Conservation (phyloP, 23 tunicate species). For the Botrylloides violaceus region DNA sequence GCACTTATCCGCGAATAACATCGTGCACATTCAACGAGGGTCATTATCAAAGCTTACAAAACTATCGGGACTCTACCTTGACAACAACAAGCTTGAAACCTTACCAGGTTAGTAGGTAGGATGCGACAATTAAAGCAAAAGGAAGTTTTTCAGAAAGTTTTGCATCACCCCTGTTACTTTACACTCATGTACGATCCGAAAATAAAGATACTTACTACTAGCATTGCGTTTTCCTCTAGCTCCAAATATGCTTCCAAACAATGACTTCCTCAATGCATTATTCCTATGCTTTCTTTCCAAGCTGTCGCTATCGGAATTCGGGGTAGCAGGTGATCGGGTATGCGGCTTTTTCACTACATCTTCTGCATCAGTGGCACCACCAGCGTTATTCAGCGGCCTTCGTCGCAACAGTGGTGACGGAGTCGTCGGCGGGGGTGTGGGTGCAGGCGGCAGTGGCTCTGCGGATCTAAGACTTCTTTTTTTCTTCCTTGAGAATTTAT, state of each 20-base stretch:
- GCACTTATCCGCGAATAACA: constrained; percentile 38
- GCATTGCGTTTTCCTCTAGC: neutral
- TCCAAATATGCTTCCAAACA: no score
- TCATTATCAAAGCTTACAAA: constrained; percentile 23
- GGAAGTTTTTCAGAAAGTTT: no score
- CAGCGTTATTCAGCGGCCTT: neutral
- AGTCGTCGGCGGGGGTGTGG: constrained; percentile 12
- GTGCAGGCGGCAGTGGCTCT: constrained; percentile 14
- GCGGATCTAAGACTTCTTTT: neutral
- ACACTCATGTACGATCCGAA: neutral
- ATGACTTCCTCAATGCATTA: neutral
- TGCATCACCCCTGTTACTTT: no score
- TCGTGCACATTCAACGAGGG: constrained; percentile 17
- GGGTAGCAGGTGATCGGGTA: neutral
- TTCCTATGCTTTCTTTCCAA: neutral
- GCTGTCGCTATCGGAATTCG: neutral
- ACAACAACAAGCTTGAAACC: constrained; percentile 33
- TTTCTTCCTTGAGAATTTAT: neutral
- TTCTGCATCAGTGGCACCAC: neutral
- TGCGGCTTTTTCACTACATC: neutral
- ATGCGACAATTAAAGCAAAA: no score
- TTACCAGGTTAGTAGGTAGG: constrained; percentile 44
- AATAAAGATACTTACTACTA: neutral
- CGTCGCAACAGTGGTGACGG: constrained; percentile 2
- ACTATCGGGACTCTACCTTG: constrained; percentile 28